Evolutionary conservation across 2,888 invertebrate genomes (phyloP), one percentile per base, ranked within the genome.

Genomic region (Drosophila eohydei): DNA sequence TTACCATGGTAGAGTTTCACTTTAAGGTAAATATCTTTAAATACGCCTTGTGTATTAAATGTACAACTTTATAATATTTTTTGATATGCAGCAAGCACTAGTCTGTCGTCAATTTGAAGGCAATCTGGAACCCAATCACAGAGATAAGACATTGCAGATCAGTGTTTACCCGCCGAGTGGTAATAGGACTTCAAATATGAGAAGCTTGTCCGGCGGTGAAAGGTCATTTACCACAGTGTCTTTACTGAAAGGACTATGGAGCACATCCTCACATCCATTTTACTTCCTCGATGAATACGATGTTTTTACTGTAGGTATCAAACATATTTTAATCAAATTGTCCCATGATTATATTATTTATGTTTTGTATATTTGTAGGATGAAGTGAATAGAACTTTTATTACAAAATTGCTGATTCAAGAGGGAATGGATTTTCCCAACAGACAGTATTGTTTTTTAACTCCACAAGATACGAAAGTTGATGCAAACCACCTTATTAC

Each of bases 281-380:
- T 96, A 96, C 94, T 96, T 98, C 92, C 94, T 99, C 82, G 99
- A 99, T 92, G 99, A 99, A 94, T 99, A 98, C 91, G 98, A 99
- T 91, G 98, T 99, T 0, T 99, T 97, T 91, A 98, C 99, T 96
- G 98, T 97, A 91, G 92, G 92, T 67, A 34, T 14, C 8, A 8
- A 26, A 0, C n/a, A 38, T 9, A 0, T 36, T 9, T 2, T 4
- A 5, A 9, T 51, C 14, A n/a, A 3, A 14, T 7, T 9, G 16
- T 7, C n/a, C 6, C 8, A 1, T 21, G 21, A 0, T 38, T 7
- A 7, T 9, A 16, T 9, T 8, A n/a, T 5, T 52, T n/a, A 21
- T 11, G 7, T 26, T 50, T 21, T 50, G 44, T 54, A 1, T 38
- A 21, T 11, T 30, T 34, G 3, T 9, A 83, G 88, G 88, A 83